Percentiles rank a stretch among this genome's conserved stretches.
Evolutionary conservation across 2,888 invertebrate species (phyloP).

Genomic region (Drosophila anomelani): DNA sequence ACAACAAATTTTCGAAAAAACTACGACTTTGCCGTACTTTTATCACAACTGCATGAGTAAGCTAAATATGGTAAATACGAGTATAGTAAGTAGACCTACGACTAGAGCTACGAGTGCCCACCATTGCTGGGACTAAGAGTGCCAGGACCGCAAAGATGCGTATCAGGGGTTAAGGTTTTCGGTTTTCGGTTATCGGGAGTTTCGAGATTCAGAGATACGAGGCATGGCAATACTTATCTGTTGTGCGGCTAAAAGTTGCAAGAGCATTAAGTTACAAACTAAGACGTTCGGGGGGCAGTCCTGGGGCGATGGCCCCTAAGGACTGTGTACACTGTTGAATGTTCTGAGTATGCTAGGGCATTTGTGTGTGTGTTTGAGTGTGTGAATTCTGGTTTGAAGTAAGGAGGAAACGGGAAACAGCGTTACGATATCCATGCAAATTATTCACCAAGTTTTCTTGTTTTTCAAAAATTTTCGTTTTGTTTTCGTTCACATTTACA

Average conservation of each 20-base stretch:
- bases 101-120: constrained; percentile 31
- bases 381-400: constrained; percentile 46
- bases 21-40: constrained; percentile 5
- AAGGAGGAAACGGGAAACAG: constrained; percentile 72
- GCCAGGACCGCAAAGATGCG: constrained; percentile 36
- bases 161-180: constrained; percentile 25
- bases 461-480: constrained; percentile 56
- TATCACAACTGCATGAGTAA: constrained; percentile 42
- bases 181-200: background rate
- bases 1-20: constrained; percentile 11
- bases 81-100: constrained; percentile 48
- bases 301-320: background rate
- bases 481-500: constrained; percentile 68
- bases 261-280: constrained; percentile 45
- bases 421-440: constrained; percentile 84
- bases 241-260: constrained; percentile 49
- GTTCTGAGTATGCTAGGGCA: constrained; percentile 14
- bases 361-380: constrained; percentile 15
- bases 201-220: constrained; percentile 17
- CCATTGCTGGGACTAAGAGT: constrained; percentile 40
- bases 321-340: constrained; percentile 38
- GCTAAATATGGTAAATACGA: constrained; percentile 32
- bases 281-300: constrained; percentile 1
- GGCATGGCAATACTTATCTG: constrained; percentile 67
- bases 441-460: constrained; percentile 79